Conservation (phyloP, 2,113 vertebrate genomes). For the Canis aureus region DNA sequence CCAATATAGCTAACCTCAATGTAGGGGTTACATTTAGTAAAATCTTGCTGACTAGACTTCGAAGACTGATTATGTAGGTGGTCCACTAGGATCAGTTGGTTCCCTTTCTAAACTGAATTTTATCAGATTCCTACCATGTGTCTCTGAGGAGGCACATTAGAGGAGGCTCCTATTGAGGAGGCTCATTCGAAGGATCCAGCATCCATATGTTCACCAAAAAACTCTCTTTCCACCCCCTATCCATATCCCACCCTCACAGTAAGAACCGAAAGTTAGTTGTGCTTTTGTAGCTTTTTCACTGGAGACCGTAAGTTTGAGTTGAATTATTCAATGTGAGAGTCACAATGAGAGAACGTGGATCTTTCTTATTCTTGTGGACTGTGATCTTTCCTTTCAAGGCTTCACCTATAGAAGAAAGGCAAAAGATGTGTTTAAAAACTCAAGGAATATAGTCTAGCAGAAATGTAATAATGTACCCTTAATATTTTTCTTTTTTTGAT, state of each 20-base stretch:
- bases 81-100: not conserved
- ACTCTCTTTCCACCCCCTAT: too few relatives aligned
- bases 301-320: slow-evolving; percentile 92
- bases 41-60: not conserved
- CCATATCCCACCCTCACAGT: not conserved
- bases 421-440: slow-evolving; percentile 44
- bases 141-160: too few relatives aligned
- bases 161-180: not conserved
- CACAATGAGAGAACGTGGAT: slow-evolving; percentile 94
- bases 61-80: not conserved
- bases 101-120: not conserved
- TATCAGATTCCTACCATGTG: not conserved
- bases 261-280: not conserved
- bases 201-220: not conserved
- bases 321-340: slow-evolving; percentile 88
- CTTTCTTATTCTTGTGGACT: slow-evolving; percentile 94
- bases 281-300: slow-evolving; percentile 84
- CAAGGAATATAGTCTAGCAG: not conserved
- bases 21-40: not conserved
- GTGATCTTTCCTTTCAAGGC: slow-evolving; percentile 91
- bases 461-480: not conserved
- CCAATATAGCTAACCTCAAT: not conserved
- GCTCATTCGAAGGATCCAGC: not conserved
- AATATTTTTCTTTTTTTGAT: not conserved
- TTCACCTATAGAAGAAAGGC: slow-evolving; percentile 89